Evolutionary conservation across 2,888 invertebrate genomes (phyloP).

Genomic region (Athrips mouffetella): DNA sequence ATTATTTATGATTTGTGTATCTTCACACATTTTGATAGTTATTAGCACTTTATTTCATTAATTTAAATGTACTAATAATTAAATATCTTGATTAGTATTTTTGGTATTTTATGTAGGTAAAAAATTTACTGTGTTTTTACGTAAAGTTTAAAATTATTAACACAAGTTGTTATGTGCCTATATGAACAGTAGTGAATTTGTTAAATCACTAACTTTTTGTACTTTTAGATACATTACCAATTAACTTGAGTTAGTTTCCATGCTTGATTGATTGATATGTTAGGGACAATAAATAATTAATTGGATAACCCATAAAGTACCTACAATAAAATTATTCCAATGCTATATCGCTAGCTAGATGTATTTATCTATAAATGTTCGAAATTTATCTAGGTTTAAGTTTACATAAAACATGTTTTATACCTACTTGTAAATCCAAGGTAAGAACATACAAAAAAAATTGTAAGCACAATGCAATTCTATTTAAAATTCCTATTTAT

Average conservation of each 20-base stretch:
- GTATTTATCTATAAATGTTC: conserved; percentile 15
- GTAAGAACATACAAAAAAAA: conserved; percentile 15
- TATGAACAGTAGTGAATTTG: neutral
- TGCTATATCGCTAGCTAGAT: conserved; percentile 8
- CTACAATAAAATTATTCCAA: conserved; percentile 10
- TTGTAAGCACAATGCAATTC: conserved; percentile 14
- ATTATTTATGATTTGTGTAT: conserved; percentile 1
- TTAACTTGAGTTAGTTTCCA: neutral
- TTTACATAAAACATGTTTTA: conserved; percentile 18
- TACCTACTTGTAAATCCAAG: conserved; percentile 18
- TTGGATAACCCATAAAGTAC: conserved; percentile 1
- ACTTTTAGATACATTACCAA: conserved; percentile 6
- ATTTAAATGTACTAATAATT: neutral
- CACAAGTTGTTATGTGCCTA: neutral
- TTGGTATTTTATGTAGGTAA: neutral
- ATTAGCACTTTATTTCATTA: neutral
- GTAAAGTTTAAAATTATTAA: neutral
- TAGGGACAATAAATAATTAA: conserved; percentile 6
- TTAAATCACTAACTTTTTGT: neutral
- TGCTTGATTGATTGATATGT: neutral
- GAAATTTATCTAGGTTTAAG: conserved; percentile 15
- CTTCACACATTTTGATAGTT: conserved; percentile 5
- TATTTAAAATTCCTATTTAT: neutral
- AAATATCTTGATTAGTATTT: neutral
- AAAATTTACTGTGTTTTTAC: neutral